These are phyloP conservation scores for Apamea crenata DNA, from an alignment of 2,888 invertebrate species.

Conservation along the genomic window DNA sequence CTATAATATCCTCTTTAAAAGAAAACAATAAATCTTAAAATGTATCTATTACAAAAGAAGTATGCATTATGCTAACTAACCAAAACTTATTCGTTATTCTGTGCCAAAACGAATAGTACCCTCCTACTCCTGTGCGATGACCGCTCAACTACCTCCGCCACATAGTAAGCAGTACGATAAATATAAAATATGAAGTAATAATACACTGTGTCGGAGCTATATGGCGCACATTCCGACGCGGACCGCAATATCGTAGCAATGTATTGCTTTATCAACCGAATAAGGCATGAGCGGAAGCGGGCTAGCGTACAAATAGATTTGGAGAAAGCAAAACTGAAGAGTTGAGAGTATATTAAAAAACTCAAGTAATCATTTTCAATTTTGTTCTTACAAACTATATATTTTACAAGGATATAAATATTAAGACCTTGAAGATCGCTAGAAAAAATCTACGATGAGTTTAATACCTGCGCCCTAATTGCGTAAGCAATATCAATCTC, in stretches of 20 bases:
- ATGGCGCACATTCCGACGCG: conserved; percentile 65
- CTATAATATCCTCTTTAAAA: background rate
- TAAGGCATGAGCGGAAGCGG: conserved; percentile 49
- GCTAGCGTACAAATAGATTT: background rate
- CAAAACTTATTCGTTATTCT: too few species aligned
- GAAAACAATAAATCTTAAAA: background rate
- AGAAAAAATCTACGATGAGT: background rate
- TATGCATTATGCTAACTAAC: too few species aligned
- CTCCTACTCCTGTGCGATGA: too few species aligned
- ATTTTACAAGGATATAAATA: background rate
- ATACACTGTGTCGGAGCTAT: conserved; percentile 61
- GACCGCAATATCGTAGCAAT: conserved; percentile 70
- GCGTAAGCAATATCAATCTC: too few species aligned
- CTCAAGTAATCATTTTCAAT: too few species aligned
- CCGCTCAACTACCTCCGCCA: background rate
- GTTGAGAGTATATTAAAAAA: background rate
- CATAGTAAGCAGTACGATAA: conserved; percentile 23
- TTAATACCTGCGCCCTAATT: background rate
- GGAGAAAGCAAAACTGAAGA: background rate
- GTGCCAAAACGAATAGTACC: background rate
- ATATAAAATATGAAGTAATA: conserved; percentile 56
- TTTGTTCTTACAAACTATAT: background rate
- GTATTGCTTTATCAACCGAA: conserved; percentile 55
- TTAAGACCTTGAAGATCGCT: too few species aligned
- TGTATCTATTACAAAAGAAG: background rate